Evolutionary conservation across 2,888 invertebrate species (phyloP).

Genomic region (Plebejus melissa): DNA sequence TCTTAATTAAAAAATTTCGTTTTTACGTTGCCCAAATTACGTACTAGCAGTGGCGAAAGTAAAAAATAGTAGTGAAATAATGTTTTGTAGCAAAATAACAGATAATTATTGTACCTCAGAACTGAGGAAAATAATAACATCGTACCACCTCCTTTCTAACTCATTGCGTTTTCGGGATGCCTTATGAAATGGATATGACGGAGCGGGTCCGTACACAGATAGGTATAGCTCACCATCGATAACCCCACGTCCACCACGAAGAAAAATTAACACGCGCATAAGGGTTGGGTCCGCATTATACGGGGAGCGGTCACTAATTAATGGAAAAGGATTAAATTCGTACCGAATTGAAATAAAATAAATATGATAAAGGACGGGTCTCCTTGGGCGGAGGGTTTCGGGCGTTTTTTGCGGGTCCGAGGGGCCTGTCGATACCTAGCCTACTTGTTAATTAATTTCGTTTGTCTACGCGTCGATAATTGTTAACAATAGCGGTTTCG

Average conservation of each 20-base stretch:
- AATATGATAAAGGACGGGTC: slow-evolving; percentile 72
- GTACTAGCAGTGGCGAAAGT: slow-evolving; percentile 35
- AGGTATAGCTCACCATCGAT: slow-evolving; percentile 29
- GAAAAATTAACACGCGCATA: slow-evolving; percentile 70
- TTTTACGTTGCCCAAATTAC: slow-evolving; percentile 46
- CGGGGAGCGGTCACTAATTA: slow-evolving; percentile 74
- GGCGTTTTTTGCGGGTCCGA: slow-evolving; percentile 41
- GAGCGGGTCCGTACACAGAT: neutral
- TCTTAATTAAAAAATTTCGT: slow-evolving; percentile 50
- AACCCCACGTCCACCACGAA: slow-evolving; percentile 56
- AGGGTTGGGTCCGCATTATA: slow-evolving; percentile 62
- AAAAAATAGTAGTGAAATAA: neutral
- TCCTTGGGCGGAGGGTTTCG: slow-evolving; percentile 50
- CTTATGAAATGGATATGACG: slow-evolving; percentile 18
- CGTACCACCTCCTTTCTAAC: neutral
- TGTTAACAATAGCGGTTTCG: slow-evolving; percentile 26
- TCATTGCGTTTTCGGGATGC: slow-evolving; percentile 11
- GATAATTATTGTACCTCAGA: neutral
- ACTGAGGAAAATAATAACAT: neutral
- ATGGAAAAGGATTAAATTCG: slow-evolving; percentile 79
- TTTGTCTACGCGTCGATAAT: slow-evolving; percentile 38
- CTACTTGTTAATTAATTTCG: slow-evolving; percentile 44
- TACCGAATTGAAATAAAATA: slow-evolving; percentile 78
- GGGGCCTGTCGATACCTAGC: slow-evolving; percentile 56
- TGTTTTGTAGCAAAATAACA: neutral